These are phyloP conservation scores for Congeria kusceri DNA, from an alignment of 2,888 invertebrate genomes.

Conservation along the genomic window DNA sequence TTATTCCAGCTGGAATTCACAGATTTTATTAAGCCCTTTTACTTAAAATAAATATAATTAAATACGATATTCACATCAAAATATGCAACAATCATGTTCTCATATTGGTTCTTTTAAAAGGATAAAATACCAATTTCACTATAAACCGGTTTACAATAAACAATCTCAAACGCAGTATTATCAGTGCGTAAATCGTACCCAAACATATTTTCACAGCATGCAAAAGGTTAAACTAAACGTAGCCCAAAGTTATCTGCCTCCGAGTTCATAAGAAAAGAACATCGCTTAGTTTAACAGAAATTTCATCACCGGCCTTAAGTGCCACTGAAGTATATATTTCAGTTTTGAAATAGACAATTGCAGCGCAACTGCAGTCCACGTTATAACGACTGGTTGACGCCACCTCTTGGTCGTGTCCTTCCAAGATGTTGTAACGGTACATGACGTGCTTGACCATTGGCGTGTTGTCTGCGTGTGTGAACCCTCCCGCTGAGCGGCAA, in stretches of 20 bases:
- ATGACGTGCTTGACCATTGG: conserved; percentile 32
- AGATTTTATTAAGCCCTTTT: too few relatives aligned
- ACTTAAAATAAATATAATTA: too few relatives aligned
- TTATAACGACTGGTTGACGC: conserved; percentile 9
- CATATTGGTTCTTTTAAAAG: too few relatives aligned
- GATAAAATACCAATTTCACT: too few relatives aligned
- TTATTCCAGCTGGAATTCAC: too few relatives aligned
- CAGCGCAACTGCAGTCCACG: neutral
- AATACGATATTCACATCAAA: too few relatives aligned
- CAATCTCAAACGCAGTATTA: too few relatives aligned
- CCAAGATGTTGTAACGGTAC: conserved; percentile 22
- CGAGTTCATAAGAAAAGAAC: conserved; percentile 11
- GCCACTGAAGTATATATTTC: conserved; percentile 20
- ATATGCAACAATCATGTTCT: too few relatives aligned
- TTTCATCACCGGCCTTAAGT: conserved; percentile 38
- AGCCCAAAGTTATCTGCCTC: conserved; percentile 34
- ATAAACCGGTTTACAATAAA: too few relatives aligned
- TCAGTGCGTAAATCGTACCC: too few relatives aligned
- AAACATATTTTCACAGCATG: too few relatives aligned
- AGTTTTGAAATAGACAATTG: conserved; percentile 25
- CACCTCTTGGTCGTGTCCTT: conserved; percentile 18
- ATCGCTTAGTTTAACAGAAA: conserved; percentile 32
- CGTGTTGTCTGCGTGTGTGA: neutral
- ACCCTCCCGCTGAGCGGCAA: conserved; percentile 1
- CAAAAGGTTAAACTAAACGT: neutral